phyloP scores from a whole-genome alignment of 2,113 vertebrate species.

The Corynorhinus townsendii region DNA sequence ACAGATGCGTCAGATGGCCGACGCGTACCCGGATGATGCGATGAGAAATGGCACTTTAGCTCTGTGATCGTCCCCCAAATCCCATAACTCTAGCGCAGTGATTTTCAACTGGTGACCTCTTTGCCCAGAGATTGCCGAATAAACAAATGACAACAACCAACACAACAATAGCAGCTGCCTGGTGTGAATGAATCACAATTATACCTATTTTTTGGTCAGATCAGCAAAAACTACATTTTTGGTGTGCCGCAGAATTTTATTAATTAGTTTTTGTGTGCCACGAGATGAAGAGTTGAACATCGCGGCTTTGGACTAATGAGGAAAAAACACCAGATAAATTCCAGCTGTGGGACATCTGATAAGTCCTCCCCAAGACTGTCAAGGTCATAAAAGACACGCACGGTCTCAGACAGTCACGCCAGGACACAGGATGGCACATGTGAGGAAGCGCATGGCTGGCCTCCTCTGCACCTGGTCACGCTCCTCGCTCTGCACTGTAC shows the following conservation, averaged over 20 bases:
- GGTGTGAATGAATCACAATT: not conserved
- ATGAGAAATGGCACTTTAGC: not conserved
- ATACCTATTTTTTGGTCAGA: not conserved
- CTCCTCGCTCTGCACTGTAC: not conserved
- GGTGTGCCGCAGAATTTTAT: not conserved
- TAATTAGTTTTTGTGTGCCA: not conserved
- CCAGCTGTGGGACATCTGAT: not conserved
- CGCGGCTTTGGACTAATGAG: not conserved
- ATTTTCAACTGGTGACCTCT: not conserved
- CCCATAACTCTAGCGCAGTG: not conserved
- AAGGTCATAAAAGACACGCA: not conserved
- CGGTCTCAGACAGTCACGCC: not conserved
- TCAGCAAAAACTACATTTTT: not conserved
- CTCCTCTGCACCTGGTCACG: not conserved
- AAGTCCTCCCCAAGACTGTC: not conserved
- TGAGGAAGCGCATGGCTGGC: not conserved
- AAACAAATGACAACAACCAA: not conserved
- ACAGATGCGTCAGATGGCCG: accelerated
- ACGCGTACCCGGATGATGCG: accelerated
- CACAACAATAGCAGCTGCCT: not conserved
- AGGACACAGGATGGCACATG: not conserved
- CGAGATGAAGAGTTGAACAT: not conserved
- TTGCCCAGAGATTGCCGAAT: not conserved
- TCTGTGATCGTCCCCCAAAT: not conserved
- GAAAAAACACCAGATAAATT: not conserved